These are phyloP conservation scores for Lanistes nyassanus DNA, from an alignment of 1,140 invertebrate species.

Conservation along the genomic window DNA sequence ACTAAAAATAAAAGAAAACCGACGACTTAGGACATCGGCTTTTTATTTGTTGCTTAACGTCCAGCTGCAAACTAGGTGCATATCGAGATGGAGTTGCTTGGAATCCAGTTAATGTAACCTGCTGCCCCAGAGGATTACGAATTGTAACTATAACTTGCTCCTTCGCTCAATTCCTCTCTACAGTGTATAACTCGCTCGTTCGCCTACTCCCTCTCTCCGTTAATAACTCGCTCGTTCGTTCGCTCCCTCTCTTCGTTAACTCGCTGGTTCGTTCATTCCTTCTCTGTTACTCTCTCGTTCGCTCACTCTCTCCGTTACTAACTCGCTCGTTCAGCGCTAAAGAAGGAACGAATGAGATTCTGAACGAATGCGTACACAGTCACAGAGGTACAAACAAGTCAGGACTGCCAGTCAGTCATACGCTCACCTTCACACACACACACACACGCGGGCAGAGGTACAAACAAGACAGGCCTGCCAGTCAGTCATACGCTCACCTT, in stretches of 20 bases:
- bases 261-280: background rate
- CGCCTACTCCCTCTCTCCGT: no score
- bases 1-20: no score
- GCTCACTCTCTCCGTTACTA: background rate
- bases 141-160: no score
- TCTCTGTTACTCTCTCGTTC: conserved; percentile 2
- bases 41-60: no score
- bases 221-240: no score
- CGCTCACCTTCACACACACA: conserved; percentile 2
- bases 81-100: no score
- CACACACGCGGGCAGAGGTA: background rate
- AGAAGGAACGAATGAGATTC: no score
- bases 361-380: background rate
- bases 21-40: no score
- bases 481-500: conserved; percentile 1
- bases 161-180: no score
- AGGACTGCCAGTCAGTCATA: background rate
- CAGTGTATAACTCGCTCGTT: conserved; percentile 2
- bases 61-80: no score
- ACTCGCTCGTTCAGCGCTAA: background rate
- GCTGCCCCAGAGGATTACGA: background rate
- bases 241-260: no score
- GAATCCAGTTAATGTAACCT: background rate
- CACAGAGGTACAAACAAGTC: background rate
- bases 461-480: background rate